Conservation (phyloP, 2,797 vertebrate species). For the Pseudochromis fuscus region DNA sequence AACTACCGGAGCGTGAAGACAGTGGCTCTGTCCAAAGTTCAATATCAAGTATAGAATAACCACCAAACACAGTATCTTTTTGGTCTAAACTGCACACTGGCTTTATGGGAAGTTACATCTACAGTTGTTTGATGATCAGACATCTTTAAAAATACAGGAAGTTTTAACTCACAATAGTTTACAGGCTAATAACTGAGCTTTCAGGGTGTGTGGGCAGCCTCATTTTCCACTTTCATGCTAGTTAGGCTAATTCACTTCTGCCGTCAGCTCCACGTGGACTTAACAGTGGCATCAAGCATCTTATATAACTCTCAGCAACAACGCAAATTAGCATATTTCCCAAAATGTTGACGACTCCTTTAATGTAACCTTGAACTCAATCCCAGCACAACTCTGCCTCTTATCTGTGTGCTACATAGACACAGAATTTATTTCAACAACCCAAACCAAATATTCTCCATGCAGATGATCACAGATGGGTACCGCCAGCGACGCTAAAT, state of each 20-base stretch:
- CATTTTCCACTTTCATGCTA: neutral
- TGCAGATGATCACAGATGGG: constrained; percentile 27
- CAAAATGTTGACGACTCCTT: neutral
- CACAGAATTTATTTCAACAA: constrained; percentile 27
- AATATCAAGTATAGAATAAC: too few relatives aligned
- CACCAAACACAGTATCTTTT: too few relatives aligned
- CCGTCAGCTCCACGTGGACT: neutral
- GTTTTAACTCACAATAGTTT: too few relatives aligned
- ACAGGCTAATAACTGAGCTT: too few relatives aligned
- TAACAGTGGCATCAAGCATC: neutral
- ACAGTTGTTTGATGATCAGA: too few relatives aligned
- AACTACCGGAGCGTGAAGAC: neutral
- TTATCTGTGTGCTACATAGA: constrained; percentile 27
- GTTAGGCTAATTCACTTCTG: neutral
- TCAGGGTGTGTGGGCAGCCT: too few relatives aligned
- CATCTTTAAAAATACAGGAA: too few relatives aligned
- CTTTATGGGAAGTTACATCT: too few relatives aligned
- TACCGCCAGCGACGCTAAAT: constrained; percentile 24
- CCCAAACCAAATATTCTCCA: constrained; percentile 16
- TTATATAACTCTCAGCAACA: neutral
- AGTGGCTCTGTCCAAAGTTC: neutral
- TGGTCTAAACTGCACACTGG: too few relatives aligned
- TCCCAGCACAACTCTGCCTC: neutral
- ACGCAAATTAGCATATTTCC: neutral
- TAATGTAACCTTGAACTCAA: constrained; percentile 19